Evolutionary conservation across 1,140 invertebrate species (phyloP).

Genomic region (Diachasma alloeum): DNA sequence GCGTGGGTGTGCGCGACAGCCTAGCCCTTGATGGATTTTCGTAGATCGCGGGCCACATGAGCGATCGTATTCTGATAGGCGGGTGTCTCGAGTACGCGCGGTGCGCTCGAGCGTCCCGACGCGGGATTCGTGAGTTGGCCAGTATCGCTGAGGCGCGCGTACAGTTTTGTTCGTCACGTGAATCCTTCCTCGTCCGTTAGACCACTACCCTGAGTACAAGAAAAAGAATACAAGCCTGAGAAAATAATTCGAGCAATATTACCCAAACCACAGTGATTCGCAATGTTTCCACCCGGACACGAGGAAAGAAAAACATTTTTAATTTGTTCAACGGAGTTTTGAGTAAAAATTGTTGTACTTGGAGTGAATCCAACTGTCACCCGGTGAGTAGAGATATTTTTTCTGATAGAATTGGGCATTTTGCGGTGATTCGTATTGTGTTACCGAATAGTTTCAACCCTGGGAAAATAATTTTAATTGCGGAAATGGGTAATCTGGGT

Average conservation of each 20-base stretch:
- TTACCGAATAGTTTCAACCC: too few relatives aligned
- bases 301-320: too few relatives aligned
- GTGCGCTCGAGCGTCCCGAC: conserved; percentile 40
- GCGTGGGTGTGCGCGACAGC: too few relatives aligned
- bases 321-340: background rate
- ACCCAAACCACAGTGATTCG: too few relatives aligned
- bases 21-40: background rate
- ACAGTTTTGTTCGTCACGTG: conserved; percentile 38
- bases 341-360: background rate
- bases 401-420: too few relatives aligned
- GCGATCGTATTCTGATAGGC: background rate
- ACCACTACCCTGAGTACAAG: too few relatives aligned
- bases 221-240: too few relatives aligned
- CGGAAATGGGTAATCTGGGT: too few relatives aligned
- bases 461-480: too few relatives aligned
- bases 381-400: background rate
- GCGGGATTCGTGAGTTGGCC: conserved; percentile 33
- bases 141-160: conserved; percentile 47
- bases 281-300: too few relatives aligned
- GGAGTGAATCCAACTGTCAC: background rate
- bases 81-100: conserved; percentile 43
- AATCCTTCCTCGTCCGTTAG: background rate
- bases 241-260: too few relatives aligned
- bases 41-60: background rate
- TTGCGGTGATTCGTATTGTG: too few relatives aligned